These are phyloP conservation scores for Aphis craccivora DNA, from an alignment of 1,140 invertebrate species.

Conservation along the genomic window DNA sequence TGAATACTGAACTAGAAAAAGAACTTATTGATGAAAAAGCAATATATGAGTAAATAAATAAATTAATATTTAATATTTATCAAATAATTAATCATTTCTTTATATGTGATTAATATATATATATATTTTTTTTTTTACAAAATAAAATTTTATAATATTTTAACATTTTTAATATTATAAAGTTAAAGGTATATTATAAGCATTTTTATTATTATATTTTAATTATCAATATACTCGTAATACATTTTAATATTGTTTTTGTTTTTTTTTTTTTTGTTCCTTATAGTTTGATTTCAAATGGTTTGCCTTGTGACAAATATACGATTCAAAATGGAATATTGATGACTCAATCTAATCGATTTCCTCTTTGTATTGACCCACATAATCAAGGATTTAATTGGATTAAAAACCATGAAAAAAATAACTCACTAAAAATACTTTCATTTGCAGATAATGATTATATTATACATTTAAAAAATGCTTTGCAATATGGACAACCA, in stretches of 20 bases:
- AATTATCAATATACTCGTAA: neutral
- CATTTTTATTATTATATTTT: neutral
- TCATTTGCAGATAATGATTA: slow-evolving; percentile 86
- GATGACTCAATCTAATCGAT: slow-evolving; percentile 77
- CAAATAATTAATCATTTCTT: neutral
- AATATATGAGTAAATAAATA: slow-evolving; percentile 12
- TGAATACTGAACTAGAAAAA: slow-evolving; percentile 29
- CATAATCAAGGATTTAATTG: slow-evolving; percentile 80
- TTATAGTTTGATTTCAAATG: slow-evolving; percentile 19
- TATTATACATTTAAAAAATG: slow-evolving; percentile 83
- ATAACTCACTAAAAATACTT: slow-evolving; percentile 67
- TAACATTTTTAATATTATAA: neutral
- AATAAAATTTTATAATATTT: neutral
- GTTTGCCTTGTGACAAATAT: slow-evolving; percentile 71
- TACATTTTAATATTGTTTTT: neutral
- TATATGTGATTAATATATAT: neutral
- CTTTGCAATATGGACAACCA: slow-evolving; percentile 85
- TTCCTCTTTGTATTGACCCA: slow-evolving; percentile 90
- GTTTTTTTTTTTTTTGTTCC: neutral
- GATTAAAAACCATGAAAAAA: slow-evolving; percentile 84
- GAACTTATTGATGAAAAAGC: neutral
- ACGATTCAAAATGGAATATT: slow-evolving; percentile 91
- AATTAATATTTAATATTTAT: neutral
- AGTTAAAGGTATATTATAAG: neutral
- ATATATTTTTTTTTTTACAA: neutral